These are phyloP conservation scores for Actinia equina DNA, from an alignment of 64 coral and sea anemone species.

Conservation along the genomic window DNA sequence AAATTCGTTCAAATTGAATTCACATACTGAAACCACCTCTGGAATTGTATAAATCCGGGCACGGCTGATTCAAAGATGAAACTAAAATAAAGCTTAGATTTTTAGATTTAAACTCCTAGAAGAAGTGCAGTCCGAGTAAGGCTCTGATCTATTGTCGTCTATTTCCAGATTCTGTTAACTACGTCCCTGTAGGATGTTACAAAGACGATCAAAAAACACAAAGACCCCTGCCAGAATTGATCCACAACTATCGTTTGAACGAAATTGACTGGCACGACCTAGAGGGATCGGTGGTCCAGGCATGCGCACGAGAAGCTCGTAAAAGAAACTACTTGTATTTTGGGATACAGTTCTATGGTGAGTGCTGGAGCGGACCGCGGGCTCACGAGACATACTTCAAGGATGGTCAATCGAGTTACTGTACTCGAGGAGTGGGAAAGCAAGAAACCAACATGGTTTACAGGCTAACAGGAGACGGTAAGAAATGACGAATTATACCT, in stretches of 20 bases:
- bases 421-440: neutral
- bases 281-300: conserved; percentile 18
- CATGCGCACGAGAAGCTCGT: conserved; percentile 7
- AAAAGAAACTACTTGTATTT: conserved; percentile 20
- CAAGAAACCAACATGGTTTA: conserved; percentile 19
- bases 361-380: conserved; percentile 34
- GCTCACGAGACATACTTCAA: conserved; percentile 11
- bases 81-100: no score
- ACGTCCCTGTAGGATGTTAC: conserved; percentile 21
- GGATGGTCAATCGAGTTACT: neutral
- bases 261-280: conserved; percentile 24
- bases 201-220: neutral
- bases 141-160: no score
- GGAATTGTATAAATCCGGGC: no score
- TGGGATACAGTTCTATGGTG: conserved; percentile 47
- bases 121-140: no score
- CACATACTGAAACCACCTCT: no score
- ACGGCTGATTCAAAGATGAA: no score
- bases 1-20: no score
- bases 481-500: neutral
- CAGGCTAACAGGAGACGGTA: conserved; percentile 18
- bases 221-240: conserved; percentile 25
- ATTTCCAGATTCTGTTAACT: conserved; percentile 14
- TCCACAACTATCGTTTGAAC: conserved; percentile 23
- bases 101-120: no score